phyloP scores from a whole-genome alignment of 2,113 vertebrate species.

The Ophthalmolycus amberensis region DNA sequence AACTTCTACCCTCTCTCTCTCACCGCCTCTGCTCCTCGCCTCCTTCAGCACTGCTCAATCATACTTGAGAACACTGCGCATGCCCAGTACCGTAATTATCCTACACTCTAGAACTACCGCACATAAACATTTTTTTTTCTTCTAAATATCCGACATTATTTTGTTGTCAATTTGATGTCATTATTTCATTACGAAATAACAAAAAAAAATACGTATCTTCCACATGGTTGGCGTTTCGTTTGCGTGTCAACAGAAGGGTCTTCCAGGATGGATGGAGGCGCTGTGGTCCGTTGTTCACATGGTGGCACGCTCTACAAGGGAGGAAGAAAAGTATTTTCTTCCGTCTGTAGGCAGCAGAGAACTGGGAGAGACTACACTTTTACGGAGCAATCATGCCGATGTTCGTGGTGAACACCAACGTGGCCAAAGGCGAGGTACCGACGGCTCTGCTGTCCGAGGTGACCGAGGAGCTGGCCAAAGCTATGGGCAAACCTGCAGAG shows the following conservation, averaged over 20 bases:
- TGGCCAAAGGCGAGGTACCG: constrained; percentile 88
- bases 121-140: constrained; percentile 9
- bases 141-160: neutral
- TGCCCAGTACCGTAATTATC: constrained; percentile 71
- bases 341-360: neutral
- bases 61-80: constrained; percentile 61
- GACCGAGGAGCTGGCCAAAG: constrained; percentile 89
- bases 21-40: constrained; percentile 44
- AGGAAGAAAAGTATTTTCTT: neutral
- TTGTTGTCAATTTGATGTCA: neutral
- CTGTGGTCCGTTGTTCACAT: constrained; percentile 28
- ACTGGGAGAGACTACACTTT: neutral
- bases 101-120: constrained; percentile 36
- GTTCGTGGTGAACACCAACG: constrained; percentile 91
- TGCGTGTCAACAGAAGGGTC: neutral
- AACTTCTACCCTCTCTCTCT: constrained; percentile 68
- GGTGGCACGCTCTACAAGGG: neutral
- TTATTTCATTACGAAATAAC: neutral
- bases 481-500: constrained; percentile 91
- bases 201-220: neutral
- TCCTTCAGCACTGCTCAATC: constrained; percentile 49
- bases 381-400: constrained; percentile 87
- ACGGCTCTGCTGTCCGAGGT: constrained; percentile 86
- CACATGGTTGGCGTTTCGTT: neutral
- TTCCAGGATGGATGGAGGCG: constrained; percentile 32